Base-by-base conservation (phyloP, 2,113 vertebrate species). In the Aegotheles bennettii region DNA sequence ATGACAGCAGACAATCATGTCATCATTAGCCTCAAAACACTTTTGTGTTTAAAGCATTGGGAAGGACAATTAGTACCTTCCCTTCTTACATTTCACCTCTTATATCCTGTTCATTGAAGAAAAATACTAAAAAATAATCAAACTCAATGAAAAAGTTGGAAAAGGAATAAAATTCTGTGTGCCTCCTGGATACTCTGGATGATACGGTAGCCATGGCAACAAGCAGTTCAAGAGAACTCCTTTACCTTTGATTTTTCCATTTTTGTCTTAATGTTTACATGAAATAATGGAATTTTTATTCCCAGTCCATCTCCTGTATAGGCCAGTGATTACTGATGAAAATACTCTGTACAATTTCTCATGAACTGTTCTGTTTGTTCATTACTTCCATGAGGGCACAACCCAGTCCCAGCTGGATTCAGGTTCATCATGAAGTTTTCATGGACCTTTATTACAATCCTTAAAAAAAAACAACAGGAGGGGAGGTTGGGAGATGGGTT, bases 201-300 rank as follows among this genome's bases (percentile, higher is more conserved):
- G 54, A 89, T 69, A 45, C 7, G 0, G 95, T 97, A 94, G 51
- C 77, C 91, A 97, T 96, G 87, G 92, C 85, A 97, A 97, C 96
- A 85, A 63, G 91, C 85, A 91, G 48, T 85, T 92, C 80, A 80
- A 92, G 63, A 89, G 73, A 96, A 90, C 53, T 94, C 85, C 38
- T 96, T 89, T 90, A 94, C 95, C 82, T 96, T 94, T 94, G 88
- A 35, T 96, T 96, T 94, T 94, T 94, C 74, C 61, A 83, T 76
- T 87, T 91, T 71, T 90, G 43, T 51, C 79, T 65, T 75, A 77
- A 80, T 69, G 64, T 92, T 94, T 93, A 87, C 83, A 56, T 38
- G 70, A 63, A 87, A 71, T 64, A 89, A 69, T 38, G 38, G 54
- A 57, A 53, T 73, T 74, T 82, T 56, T 51, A 17, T 43, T 73